Conservation (phyloP, 1,140 invertebrate species). For the Physella acuta region DNA sequence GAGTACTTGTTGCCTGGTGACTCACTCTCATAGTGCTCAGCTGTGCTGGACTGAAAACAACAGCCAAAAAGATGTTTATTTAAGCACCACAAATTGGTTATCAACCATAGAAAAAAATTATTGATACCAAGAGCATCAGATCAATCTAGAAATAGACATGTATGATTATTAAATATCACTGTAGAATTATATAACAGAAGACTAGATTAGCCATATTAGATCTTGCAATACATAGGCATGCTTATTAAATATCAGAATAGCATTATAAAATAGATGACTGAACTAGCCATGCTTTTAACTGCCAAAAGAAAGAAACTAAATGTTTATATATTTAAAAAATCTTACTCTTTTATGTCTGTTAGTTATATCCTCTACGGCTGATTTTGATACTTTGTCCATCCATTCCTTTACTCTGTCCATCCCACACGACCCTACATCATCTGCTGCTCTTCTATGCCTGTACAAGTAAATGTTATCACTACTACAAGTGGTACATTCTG, state of each 20-base stretch:
- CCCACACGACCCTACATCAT: slow-evolving; percentile 19
- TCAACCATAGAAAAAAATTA: no score
- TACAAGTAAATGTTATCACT: neutral
- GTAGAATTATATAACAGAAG: neutral
- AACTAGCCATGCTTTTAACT: no score
- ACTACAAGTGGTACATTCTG: neutral
- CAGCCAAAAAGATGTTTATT: no score
- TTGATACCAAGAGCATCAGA: no score
- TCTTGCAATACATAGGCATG: neutral
- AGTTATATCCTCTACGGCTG: neutral
- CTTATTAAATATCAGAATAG: neutral
- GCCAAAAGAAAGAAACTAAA: no score
- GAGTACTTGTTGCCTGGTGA: slow-evolving; percentile 28
- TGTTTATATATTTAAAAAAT: neutral
- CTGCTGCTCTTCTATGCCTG: neutral
- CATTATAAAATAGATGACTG: no score
- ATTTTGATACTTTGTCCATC: slow-evolving; percentile 20
- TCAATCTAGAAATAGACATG: no score
- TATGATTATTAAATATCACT: no score
- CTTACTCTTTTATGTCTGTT: slow-evolving; percentile 15
- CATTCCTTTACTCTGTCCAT: slow-evolving; percentile 22
- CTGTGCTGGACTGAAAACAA: no score
- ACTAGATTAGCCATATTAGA: neutral
- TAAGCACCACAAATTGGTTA: no score
- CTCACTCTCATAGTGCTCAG: neutral